Conservation (phyloP, 2,797 vertebrate genomes). For the Kryptopterus vitreolus region DNA sequence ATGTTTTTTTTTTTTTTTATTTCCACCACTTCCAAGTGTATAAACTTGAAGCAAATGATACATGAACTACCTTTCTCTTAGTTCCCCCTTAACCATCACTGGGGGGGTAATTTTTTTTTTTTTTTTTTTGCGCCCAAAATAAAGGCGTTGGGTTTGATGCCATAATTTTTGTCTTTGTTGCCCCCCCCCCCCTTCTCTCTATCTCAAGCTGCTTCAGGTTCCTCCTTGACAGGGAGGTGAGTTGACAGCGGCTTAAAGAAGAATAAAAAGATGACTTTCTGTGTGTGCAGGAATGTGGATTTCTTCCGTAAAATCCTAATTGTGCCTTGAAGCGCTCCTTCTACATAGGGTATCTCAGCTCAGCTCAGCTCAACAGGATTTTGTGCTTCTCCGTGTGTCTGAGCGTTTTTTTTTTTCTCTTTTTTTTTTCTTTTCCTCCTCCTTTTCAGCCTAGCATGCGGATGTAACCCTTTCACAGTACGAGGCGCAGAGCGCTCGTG, state of each 20-base stretch:
- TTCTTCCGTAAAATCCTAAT: constrained; percentile 86
- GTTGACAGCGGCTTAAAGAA: constrained; percentile 74
- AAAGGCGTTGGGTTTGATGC: constrained; percentile 70
- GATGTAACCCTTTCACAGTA: constrained; percentile 81
- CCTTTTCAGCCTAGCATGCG: constrained; percentile 64
- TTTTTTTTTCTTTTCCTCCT: no score
- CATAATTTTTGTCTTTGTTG: constrained; percentile 69
- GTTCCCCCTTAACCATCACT: constrained; percentile 54
- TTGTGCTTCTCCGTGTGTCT: constrained; percentile 74
- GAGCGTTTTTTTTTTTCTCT: constrained; percentile 42
- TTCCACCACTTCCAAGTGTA: constrained; percentile 68
- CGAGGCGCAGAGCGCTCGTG: constrained; percentile 72
- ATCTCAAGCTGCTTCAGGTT: constrained; percentile 77
- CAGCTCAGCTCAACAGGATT: constrained; percentile 82
- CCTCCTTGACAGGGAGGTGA: constrained; percentile 67
- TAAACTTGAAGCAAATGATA: constrained; percentile 73
- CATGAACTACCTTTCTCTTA: constrained; percentile 61
- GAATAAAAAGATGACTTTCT: constrained; percentile 78
- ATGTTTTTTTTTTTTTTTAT: no score
- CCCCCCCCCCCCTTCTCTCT: constrained; percentile 59
- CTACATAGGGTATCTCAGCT: constrained; percentile 76
- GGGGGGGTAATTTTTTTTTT: constrained; percentile 58
- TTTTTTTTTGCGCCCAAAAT: constrained; percentile 66
- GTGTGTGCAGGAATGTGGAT: constrained; percentile 84
- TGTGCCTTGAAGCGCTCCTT: constrained; percentile 83